Conservation (phyloP, 2,797 vertebrate species). For the Percopsis omiscomaycus region DNA sequence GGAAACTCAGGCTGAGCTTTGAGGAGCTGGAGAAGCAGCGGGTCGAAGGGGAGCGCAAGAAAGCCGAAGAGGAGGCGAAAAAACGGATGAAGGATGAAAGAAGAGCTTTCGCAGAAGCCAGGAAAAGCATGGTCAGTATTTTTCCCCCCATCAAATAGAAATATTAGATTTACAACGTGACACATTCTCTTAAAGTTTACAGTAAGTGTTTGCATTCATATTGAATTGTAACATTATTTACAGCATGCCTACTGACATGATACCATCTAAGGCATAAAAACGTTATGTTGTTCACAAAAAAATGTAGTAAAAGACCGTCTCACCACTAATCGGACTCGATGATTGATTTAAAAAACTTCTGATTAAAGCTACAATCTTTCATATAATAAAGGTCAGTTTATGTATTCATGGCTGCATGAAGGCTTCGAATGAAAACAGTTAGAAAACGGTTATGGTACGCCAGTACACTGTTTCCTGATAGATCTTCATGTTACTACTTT, state of each 20-base stretch:
- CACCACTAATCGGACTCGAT: no score
- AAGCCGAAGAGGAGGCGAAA: slow-evolving; percentile 88
- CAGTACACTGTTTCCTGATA: no score
- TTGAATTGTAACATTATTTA: not conserved
- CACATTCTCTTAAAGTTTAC: not conserved
- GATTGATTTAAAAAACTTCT: no score
- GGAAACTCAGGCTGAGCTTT: slow-evolving; percentile 93
- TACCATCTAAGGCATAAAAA: no score
- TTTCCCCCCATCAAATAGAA: not conserved
- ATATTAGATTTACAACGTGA: not conserved
- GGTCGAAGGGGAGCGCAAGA: slow-evolving; percentile 88
- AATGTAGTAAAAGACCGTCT: no score
- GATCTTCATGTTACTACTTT: no score
- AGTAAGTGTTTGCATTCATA: not conserved
- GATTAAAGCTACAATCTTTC: no score
- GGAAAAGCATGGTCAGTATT: slow-evolving; percentile 89
- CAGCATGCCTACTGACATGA: not conserved
- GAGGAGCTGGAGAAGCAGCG: slow-evolving; percentile 93
- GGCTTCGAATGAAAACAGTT: no score
- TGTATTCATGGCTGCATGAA: no score
- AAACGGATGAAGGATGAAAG: slow-evolving; percentile 93
- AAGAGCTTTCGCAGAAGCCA: slow-evolving; percentile 92
- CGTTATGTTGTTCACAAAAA: no score
- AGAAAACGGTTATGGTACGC: no score
- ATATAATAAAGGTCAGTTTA: no score